Conservation (phyloP, 2,797 vertebrate species). For the Petrocephalus schoutedeni region DNA sequence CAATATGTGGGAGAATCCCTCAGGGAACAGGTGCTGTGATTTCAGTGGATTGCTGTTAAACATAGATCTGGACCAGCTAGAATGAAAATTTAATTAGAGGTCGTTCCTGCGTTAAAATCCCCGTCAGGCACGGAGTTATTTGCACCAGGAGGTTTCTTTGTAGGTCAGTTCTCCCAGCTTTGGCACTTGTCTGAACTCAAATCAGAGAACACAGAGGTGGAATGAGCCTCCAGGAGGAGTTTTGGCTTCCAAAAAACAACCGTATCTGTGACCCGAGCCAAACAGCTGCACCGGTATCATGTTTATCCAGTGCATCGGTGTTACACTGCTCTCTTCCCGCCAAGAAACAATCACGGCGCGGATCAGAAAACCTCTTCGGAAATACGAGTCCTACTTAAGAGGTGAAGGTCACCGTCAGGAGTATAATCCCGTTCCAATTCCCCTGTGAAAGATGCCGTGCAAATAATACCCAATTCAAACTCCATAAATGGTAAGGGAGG, state of each 20-base stretch:
- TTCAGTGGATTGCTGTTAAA: conserved; percentile 14
- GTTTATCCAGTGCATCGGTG: background rate
- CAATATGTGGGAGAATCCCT: conserved; percentile 2
- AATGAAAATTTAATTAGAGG: conserved; percentile 29
- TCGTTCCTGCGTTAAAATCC: conserved; percentile 22
- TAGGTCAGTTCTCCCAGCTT: background rate
- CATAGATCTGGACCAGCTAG: conserved; percentile 28
- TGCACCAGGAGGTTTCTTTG: background rate
- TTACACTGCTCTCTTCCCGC: background rate
- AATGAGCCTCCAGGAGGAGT: background rate
- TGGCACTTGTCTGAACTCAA: background rate
- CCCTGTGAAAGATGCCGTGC: background rate
- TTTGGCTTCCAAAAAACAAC: background rate
- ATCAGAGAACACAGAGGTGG: background rate
- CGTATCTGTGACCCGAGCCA: background rate
- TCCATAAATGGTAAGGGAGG: background rate
- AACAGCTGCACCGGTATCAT: background rate
- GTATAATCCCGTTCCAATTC: background rate
- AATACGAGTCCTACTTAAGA: conserved; percentile 8
- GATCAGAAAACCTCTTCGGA: conserved; percentile 16
- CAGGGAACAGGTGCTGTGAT: background rate
- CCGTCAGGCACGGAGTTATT: background rate
- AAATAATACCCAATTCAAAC: conserved; percentile 7
- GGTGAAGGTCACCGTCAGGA: conserved; percentile 23
- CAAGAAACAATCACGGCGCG: background rate